Evolutionary conservation across 2,113 vertebrate species (phyloP).

Genomic region (Rostratula benghalensis): DNA sequence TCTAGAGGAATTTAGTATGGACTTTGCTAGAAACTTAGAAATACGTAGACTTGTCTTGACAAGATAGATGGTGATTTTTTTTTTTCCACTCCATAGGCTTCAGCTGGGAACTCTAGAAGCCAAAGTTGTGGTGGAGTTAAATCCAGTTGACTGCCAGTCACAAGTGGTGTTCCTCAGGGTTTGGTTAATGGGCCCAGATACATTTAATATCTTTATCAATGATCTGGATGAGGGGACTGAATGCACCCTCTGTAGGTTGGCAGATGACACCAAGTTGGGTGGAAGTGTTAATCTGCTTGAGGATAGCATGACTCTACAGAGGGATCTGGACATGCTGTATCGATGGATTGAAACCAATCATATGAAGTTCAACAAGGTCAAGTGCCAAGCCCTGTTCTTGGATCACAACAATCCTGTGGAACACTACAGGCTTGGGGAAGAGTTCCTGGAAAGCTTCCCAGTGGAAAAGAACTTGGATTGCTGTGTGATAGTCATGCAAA

Average conservation of each 20-base stretch:
- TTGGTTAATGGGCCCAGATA: accelerated
- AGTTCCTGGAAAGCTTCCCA: not conserved
- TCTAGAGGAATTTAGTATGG: not conserved
- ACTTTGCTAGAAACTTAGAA: not conserved
- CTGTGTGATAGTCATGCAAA: accelerated
- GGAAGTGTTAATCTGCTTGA: not conserved
- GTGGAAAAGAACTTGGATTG: not conserved
- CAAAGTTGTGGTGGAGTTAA: not conserved
- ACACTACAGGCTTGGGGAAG: accelerated
- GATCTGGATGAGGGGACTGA: accelerated
- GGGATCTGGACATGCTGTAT: not conserved
- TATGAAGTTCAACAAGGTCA: not conserved
- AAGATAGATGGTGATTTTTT: not conserved
- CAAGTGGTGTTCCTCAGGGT: not conserved
- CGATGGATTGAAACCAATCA: accelerated
- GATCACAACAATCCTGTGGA: not conserved
- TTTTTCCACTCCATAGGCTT: not conserved
- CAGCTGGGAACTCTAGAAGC: not conserved
- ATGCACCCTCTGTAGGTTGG: not conserved
- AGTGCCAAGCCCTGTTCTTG: too few species aligned
- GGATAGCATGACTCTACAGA: not conserved
- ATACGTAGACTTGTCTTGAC: not conserved
- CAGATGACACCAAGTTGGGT: accelerated
- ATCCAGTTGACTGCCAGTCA: not conserved
- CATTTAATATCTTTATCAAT: not conserved